Conservation (phyloP, 2,113 vertebrate genomes). For the Calonectris borealis region DNA sequence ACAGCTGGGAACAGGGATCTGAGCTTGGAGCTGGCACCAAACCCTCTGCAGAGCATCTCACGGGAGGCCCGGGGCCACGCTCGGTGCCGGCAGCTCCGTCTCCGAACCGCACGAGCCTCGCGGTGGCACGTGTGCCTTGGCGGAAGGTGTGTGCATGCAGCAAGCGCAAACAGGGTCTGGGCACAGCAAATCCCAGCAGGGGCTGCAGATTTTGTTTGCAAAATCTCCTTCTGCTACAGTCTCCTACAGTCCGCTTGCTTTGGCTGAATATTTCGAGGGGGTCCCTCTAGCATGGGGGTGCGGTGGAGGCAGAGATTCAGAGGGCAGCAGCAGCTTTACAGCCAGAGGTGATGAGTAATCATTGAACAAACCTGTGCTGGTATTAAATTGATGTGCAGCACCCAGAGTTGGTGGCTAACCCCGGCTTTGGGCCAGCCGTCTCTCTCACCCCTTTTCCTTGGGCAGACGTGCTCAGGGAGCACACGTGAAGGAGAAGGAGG, state of each 20-base stretch:
- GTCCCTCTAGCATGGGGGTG: not conserved
- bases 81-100: not conserved
- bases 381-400: not conserved
- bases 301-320: too few relatives aligned
- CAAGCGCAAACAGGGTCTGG: not conserved
- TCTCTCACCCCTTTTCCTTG: not conserved
- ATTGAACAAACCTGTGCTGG: not conserved
- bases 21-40: not conserved
- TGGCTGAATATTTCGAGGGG: not conserved
- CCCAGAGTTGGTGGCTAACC: not conserved
- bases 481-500: not conserved
- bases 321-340: not conserved
- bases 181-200: not conserved
- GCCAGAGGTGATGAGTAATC: not conserved
- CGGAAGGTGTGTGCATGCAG: not conserved
- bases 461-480: not conserved
- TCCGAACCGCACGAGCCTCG: fast-evolving
- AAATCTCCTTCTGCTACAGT: not conserved
- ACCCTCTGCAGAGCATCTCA: not conserved
- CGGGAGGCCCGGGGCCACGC: fast-evolving
- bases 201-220: not conserved
- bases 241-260: not conserved
- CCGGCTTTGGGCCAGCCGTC: not conserved
- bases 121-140: fast-evolving
- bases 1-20: not conserved